phyloP scores from a whole-genome alignment of 2,113 vertebrate genomes.

The Amia ocellicauda region DNA sequence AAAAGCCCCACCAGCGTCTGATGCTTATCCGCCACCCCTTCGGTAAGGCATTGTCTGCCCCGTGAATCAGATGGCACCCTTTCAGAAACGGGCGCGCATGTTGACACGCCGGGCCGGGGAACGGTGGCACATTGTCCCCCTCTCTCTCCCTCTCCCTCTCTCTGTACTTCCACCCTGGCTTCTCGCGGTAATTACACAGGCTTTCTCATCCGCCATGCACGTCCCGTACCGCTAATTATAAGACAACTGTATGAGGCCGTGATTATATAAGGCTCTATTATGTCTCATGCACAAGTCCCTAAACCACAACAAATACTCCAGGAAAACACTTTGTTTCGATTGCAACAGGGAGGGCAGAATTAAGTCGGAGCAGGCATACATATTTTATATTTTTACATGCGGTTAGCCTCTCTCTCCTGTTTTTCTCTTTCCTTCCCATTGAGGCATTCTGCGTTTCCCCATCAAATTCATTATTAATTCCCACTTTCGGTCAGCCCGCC shows the following conservation, averaged over 20 bases:
- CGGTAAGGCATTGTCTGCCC: too few species aligned
- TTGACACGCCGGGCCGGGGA: too few species aligned
- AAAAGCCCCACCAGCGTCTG: too few species aligned
- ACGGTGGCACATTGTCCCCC: too few species aligned
- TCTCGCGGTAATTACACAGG: too few species aligned
- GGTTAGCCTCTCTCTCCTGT: conserved; percentile 19
- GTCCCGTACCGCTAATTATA: neutral
- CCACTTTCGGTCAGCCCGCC: conserved; percentile 32
- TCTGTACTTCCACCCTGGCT: too few species aligned
- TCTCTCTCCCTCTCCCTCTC: too few species aligned
- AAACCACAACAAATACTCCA: conserved; percentile 8
- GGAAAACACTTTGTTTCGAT: neutral
- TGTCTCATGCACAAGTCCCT: conserved; percentile 9
- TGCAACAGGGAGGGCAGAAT: conserved; percentile 29
- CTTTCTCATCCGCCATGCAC: conserved; percentile 9
- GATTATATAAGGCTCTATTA: conserved; percentile 13
- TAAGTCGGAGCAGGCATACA: conserved; percentile 41
- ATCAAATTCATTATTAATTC: conserved; percentile 52
- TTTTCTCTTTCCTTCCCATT: too few species aligned
- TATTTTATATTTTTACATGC: conserved; percentile 57
- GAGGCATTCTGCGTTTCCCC: conserved; percentile 42
- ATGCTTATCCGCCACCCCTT: too few species aligned
- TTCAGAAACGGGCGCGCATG: too few species aligned
- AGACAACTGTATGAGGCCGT: conserved; percentile 13
- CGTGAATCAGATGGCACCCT: too few species aligned